phyloP scores from a whole-genome alignment of 2,888 invertebrate genomes.

The Yponomeuta plumbellus region DNA sequence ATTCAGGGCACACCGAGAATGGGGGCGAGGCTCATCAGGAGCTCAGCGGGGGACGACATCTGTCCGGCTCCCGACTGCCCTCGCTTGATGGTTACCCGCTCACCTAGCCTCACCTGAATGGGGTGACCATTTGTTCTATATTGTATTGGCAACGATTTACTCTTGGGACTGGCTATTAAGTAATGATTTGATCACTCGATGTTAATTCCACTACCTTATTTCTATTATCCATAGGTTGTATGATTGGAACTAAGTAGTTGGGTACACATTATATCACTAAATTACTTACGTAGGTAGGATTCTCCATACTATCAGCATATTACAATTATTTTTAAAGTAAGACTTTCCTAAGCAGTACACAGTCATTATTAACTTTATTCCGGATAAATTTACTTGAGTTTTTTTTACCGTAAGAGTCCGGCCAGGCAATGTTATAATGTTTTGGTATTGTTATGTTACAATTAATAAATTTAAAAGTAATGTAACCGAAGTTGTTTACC shows the following conservation, averaged over 20 bases:
- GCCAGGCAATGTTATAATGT: no score
- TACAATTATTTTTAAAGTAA: no score
- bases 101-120: slow-evolving; percentile 36
- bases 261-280: not conserved
- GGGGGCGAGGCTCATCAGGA: slow-evolving; percentile 53
- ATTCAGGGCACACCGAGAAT: slow-evolving; percentile 36
- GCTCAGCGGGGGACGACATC: slow-evolving; percentile 69
- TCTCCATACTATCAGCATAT: no score
- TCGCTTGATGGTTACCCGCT: slow-evolving; percentile 22
- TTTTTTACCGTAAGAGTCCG: no score
- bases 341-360: no score
- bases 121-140: not conserved
- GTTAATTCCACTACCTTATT: not conserved
- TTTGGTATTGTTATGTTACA: no score
- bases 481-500: no score
- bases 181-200: not conserved
- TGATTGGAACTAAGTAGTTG: not conserved
- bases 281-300: no score
- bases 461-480: no score
- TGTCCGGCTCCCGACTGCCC: slow-evolving; percentile 42
- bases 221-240: not conserved
- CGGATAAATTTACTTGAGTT: no score
- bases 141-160: not conserved
- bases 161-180: not conserved
- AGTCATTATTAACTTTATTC: no score